Conservation (phyloP, 2,113 vertebrate genomes). For the Perca flavescens region DNA sequence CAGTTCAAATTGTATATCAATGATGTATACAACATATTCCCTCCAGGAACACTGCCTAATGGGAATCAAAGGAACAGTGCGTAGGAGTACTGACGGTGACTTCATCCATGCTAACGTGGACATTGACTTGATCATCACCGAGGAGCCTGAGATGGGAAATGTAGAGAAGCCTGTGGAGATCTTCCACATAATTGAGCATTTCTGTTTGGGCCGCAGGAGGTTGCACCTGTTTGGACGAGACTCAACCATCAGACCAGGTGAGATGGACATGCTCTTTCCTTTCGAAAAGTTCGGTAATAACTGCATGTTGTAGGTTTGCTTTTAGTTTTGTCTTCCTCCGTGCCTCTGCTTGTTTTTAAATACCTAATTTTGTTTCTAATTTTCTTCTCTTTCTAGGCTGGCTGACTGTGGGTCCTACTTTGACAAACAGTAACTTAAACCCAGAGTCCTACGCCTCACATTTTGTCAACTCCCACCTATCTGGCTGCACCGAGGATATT, state of each 20-base stretch:
- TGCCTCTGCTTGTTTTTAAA: conserved; percentile 4
- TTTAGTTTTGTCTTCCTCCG: neutral
- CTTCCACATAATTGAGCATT: conserved; percentile 98
- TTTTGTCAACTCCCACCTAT: conserved; percentile 90
- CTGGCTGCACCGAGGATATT: conserved; percentile 96
- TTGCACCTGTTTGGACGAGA: conserved; percentile 97
- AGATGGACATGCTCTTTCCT: neutral
- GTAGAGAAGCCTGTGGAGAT: conserved; percentile 99
- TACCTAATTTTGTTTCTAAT: neutral
- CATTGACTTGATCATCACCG: conserved; percentile 98
- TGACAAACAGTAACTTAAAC: conserved; percentile 99
- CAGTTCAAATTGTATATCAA: neutral
- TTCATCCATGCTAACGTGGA: conserved; percentile 99
- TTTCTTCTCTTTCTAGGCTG: conserved; percentile 85
- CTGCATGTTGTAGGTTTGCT: neutral
- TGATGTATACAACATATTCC: neutral
- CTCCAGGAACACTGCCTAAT: conserved; percentile 96
- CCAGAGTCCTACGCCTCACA: conserved; percentile 90
- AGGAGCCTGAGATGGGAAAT: conserved; percentile 97
- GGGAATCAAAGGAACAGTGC: conserved; percentile 98
- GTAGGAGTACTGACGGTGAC: conserved; percentile 94
- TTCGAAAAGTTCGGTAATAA: neutral
- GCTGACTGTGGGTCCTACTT: conserved; percentile 96
- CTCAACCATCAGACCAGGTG: conserved; percentile 96
- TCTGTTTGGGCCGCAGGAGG: conserved; percentile 94